A percentile compares a stretch with the other conserved stretches of the same genome.
phyloP scores from a whole-genome alignment of 2,888 invertebrate genomes.

The Agrochola macilenta region DNA sequence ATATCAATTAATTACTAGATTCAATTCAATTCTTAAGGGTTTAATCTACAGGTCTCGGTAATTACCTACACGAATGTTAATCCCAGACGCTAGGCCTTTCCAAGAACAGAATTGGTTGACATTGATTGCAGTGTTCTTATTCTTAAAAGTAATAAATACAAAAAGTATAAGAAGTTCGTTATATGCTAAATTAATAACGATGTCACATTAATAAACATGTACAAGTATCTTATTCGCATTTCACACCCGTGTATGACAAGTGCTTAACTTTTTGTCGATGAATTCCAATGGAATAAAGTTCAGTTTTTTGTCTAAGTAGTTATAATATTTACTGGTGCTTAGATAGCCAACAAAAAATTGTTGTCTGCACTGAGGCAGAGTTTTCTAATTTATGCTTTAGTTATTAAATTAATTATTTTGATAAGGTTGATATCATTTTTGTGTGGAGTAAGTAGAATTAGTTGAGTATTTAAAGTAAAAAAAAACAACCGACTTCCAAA shows the following conservation, averaged over 20 bases:
- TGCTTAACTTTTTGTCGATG: constrained; percentile 75
- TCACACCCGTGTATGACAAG: constrained; percentile 56
- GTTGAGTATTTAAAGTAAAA: neutral
- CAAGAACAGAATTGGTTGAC: constrained; percentile 12
- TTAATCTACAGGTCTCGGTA: neutral
- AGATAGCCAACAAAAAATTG: constrained; percentile 42
- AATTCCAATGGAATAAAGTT: constrained; percentile 73
- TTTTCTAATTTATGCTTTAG: constrained; percentile 18
- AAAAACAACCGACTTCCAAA: no score
- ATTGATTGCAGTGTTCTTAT: constrained; percentile 11
- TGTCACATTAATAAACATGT: constrained; percentile 42
- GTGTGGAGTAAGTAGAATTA: neutral
- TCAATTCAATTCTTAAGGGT: constrained; percentile 2
- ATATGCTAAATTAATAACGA: constrained; percentile 26
- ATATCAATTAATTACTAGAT: neutral
- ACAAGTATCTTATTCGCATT: constrained; percentile 39
- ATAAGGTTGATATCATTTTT: neutral
- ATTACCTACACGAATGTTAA: constrained; percentile 29
- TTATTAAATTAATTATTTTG: neutral
- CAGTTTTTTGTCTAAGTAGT: constrained; percentile 69
- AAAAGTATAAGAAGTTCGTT: constrained; percentile 3
- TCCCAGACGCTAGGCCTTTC: constrained; percentile 39
- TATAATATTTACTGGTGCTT: constrained; percentile 50
- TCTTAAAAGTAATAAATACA: neutral
- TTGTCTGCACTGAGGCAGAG: neutral